Evolutionary conservation across 2,797 vertebrate species (phyloP).

Genomic region (Yasuhikotakia modesta): DNA sequence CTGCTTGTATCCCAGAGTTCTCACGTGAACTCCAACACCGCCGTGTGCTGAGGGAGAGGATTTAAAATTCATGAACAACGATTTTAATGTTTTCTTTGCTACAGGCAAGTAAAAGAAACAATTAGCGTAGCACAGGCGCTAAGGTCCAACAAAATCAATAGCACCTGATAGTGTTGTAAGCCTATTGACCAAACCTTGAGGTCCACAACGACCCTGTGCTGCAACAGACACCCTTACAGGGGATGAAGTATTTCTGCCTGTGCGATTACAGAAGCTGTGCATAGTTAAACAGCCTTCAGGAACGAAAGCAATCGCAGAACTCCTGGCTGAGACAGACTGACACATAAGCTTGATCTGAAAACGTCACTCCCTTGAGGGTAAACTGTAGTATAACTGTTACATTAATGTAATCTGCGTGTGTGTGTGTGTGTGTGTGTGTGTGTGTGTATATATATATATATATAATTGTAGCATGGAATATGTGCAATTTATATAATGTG

Average conservation of each 20-base stretch:
- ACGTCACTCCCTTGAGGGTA: constrained; percentile 46
- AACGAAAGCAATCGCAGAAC: constrained; percentile 51
- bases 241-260: constrained; percentile 60
- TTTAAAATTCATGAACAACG: constrained; percentile 63
- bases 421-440: not conserved
- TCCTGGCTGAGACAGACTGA: constrained; percentile 53
- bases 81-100: constrained; percentile 65
- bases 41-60: constrained; percentile 22
- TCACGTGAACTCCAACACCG: constrained; percentile 39
- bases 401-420: not conserved
- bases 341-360: constrained; percentile 55
- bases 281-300: constrained; percentile 58
- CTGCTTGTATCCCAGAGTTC: constrained; percentile 29
- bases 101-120: constrained; percentile 64
- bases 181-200: constrained; percentile 57
- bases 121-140: constrained; percentile 60
- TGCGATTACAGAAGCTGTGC: constrained; percentile 60
- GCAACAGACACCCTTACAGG: constrained; percentile 55
- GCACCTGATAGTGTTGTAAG: constrained; percentile 65
- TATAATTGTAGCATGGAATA: not conserved
- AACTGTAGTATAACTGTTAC: constrained; percentile 24
- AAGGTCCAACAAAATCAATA: constrained; percentile 65
- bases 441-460: not conserved
- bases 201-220: constrained; percentile 56
- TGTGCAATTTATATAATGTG: not conserved